Conservation (phyloP, 1,140 invertebrate species). For the Elymnias hypermnestra region DNA sequence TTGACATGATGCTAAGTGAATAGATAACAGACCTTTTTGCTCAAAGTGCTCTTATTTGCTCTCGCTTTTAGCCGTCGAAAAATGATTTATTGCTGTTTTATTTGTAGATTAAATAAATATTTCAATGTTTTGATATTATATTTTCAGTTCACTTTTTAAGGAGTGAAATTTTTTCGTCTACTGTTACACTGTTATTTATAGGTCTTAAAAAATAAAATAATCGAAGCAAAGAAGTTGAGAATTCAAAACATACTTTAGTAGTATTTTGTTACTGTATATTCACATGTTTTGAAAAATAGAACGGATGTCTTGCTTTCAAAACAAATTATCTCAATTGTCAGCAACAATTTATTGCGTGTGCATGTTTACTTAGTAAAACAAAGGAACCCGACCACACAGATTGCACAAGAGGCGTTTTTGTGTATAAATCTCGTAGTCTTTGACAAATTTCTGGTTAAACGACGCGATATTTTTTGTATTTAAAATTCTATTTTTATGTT, state of each 20-base stretch:
- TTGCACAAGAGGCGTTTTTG: conserved; percentile 11
- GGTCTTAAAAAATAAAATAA: no score
- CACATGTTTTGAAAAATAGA: conserved; percentile 10
- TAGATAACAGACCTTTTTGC: conserved; percentile 47
- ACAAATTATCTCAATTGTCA: conserved; percentile 17
- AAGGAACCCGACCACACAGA: conserved; percentile 27
- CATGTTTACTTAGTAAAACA: conserved; percentile 23
- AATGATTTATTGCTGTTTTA: conserved; percentile 11
- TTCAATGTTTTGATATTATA: not conserved
- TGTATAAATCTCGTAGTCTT: not conserved
- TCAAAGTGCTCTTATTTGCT: conserved; percentile 7
- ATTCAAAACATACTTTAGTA: no score
- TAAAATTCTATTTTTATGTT: no score
- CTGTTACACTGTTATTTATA: no score
- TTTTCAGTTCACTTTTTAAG: no score
- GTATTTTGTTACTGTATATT: no score
- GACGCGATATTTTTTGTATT: no score
- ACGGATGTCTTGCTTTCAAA: conserved; percentile 11
- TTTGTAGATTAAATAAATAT: not conserved
- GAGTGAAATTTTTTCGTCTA: no score
- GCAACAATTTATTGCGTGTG: conserved; percentile 19
- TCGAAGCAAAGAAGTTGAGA: no score
- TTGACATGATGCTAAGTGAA: conserved; percentile 59
- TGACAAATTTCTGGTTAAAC: conserved; percentile 4
- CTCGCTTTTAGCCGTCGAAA: conserved; percentile 15